Evolutionary conservation across 2,797 vertebrate species (phyloP), one percentile per base, ranked within the genome.

Genomic region (Trematomus bernacchii): DNA sequence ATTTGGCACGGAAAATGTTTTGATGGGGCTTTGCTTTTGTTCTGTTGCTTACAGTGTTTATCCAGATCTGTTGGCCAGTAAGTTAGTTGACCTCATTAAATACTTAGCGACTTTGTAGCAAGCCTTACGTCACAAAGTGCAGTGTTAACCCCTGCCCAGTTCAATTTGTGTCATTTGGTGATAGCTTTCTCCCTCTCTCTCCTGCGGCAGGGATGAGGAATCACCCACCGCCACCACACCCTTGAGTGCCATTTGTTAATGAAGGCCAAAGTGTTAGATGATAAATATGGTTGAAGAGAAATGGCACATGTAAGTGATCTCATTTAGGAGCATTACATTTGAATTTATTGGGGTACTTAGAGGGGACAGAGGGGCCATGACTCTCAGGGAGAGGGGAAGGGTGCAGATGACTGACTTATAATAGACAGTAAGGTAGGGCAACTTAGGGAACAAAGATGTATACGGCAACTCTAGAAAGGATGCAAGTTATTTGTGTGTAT

Each of bases 261-360:
- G 94, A 96, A 95, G 94, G 94, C 94, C 94, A 94, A 94, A 92
- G 93, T 94, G 93, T 93, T 91, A 88, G 92, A 94, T 95, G 94
- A 95, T 94, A 95, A 95, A 95, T 94, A 95, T 89, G 90, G 86
- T 81, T 84, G 91, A 92, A 92, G 92, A 94, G 93, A 94, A 95
- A 96, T 93, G 93, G 91, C 91, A 95, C 93, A 94, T 93, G 93
- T 94, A 96, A 94, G 94, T 95, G 94, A 95, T 95, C 92, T 95
- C 92, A 94, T 95, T 95, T 94, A 92, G 89, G 84, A 92, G 90
- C 92, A 93, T 95, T 96, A 94, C 89, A 92, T 93, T 93, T 93
- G 88, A 94, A 96, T 95, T 95, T 96, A 96, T 95, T 89, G 91
- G 91, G 90, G 93, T 93, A 93, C 93, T 95, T 94, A 92, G 91